These are phyloP conservation scores for Peromyscus polionotus DNA, from an alignment of 2,113 vertebrate genomes.

Conservation along the genomic window DNA sequence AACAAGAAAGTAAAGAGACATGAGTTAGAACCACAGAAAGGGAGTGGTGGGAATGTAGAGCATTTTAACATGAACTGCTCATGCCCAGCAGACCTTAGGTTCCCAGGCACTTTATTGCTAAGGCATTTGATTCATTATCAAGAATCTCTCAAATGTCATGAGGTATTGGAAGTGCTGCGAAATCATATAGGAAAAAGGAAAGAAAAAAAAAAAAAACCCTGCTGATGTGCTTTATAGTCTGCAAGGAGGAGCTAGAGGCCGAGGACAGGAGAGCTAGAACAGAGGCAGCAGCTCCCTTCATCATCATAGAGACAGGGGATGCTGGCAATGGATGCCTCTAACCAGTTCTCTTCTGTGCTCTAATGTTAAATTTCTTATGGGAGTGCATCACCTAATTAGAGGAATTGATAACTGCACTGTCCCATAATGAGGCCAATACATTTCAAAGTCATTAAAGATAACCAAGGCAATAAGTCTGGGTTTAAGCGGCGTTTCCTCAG, in stretches of 20 bases:
- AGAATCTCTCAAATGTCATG: neutral
- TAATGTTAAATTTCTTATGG: slow-evolving; percentile 97
- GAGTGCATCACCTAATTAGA: slow-evolving; percentile 97
- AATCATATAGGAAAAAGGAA: neutral
- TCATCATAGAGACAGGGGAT: slow-evolving; percentile 80
- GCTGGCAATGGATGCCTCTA: slow-evolving; percentile 85
- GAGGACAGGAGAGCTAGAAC: neutral
- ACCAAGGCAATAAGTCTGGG: slow-evolving; percentile 97
- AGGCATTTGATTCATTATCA: neutral
- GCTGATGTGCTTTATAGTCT: neutral
- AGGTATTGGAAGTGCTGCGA: neutral
- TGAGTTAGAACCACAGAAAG: neutral
- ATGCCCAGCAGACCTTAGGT: neutral
- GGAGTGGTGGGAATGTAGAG: too few relatives aligned
- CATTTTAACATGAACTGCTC: neutral
- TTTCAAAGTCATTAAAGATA: slow-evolving; percentile 99
- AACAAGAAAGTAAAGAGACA: neutral
- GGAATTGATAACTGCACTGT: slow-evolving; percentile 98
- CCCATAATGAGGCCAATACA: slow-evolving; percentile 99
- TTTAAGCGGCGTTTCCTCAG: slow-evolving; percentile 94
- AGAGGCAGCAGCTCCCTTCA: slow-evolving; percentile 75
- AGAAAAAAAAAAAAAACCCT: neutral
- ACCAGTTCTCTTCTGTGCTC: slow-evolving; percentile 91
- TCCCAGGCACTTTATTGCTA: neutral
- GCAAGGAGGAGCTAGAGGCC: neutral